phyloP scores from a whole-genome alignment of 2,888 invertebrate species.

The Villa cingulata region DNA sequence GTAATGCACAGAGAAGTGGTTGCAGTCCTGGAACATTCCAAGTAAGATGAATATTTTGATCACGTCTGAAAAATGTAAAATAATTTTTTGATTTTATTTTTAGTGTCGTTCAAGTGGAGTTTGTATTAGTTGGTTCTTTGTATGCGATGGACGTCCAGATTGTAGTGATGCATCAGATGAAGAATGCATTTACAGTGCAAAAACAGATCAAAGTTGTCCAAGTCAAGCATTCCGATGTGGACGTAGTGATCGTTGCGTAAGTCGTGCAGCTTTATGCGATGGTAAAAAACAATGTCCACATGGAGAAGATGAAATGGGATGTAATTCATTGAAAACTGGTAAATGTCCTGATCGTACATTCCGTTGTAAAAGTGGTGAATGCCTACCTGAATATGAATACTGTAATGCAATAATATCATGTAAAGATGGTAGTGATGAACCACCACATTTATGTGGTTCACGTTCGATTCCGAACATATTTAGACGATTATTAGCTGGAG shows the following conservation, averaged over 20 bases:
- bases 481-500: conserved; percentile 25
- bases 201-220: conserved; percentile 44
- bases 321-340: conserved; percentile 43
- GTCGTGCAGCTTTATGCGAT: conserved; percentile 68
- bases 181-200: conserved; percentile 47
- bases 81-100: conserved; percentile 18
- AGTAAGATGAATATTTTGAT: conserved; percentile 17
- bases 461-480: conserved; percentile 36
- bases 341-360: conserved; percentile 70
- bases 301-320: conserved; percentile 63
- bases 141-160: conserved; percentile 68
- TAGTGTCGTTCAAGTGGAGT: conserved; percentile 74
- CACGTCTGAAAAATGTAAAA: conserved; percentile 9
- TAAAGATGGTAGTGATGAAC: conserved; percentile 81
- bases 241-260: conserved; percentile 56
- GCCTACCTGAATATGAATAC: conserved; percentile 79
- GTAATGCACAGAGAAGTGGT: conserved; percentile 59
- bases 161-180: conserved; percentile 82
- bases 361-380: conserved; percentile 73
- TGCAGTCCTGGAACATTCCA: conserved; percentile 78
- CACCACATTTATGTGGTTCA: conserved; percentile 55
- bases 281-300: conserved; percentile 61
- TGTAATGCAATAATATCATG: conserved; percentile 82
- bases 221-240: conserved; percentile 58
- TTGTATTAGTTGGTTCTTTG: conserved; percentile 88